phyloP scores from a whole-genome alignment of 2,888 invertebrate genomes.

The Stictocephala bisonia region DNA sequence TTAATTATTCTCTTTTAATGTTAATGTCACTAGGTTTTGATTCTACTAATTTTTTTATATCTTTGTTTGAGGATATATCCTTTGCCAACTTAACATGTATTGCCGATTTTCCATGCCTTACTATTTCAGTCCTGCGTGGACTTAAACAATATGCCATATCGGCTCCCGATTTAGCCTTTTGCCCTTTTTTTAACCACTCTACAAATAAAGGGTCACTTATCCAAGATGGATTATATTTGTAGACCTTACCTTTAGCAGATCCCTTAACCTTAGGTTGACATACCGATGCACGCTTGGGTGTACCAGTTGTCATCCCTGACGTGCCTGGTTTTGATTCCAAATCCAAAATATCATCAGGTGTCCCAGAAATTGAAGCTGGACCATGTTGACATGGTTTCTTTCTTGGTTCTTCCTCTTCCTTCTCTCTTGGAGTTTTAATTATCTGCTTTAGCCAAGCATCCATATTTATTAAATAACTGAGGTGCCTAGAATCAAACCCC shows the following conservation, averaged over 20 bases:
- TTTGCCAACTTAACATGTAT: not conserved
- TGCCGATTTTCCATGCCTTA: not conserved
- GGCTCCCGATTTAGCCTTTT: not conserved
- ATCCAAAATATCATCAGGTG: no score
- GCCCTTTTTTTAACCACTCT: not conserved
- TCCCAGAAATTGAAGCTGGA: no score
- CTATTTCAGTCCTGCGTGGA: not conserved
- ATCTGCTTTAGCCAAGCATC: no score
- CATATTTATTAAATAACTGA: no score
- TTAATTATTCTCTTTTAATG: conserved; percentile 7
- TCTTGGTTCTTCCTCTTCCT: no score
- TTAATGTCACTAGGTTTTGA: not conserved
- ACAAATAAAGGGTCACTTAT: not conserved
- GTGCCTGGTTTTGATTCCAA: no score
- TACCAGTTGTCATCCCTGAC: no score
- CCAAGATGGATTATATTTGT: not conserved
- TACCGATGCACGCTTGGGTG: no score
- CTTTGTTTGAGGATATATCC: not conserved
- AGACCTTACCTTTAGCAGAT: not conserved
- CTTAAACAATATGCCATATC: not conserved
- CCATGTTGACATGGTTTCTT: no score
- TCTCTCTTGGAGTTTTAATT: no score
- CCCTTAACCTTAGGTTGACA: no score
- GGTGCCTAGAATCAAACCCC: no score
- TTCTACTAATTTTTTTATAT: not conserved